phyloP scores from a whole-genome alignment of 2,113 vertebrate species.

The Mormyrus iriodes region DNA sequence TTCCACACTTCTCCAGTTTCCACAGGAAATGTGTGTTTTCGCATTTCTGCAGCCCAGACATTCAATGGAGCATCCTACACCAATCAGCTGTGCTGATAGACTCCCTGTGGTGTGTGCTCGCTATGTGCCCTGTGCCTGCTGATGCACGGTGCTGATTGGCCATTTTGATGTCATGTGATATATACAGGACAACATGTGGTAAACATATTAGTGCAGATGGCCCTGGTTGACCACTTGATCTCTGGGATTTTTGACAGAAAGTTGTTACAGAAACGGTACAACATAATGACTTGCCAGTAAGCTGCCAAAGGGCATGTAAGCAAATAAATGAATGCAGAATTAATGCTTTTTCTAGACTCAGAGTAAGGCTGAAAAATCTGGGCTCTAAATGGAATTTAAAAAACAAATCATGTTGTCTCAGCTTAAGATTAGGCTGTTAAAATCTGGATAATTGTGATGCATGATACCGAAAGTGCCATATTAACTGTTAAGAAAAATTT shows the following conservation, averaged over 20 bases:
- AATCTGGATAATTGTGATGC: neutral
- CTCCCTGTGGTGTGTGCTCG: neutral
- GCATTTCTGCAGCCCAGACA: neutral
- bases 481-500: neutral
- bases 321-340: neutral
- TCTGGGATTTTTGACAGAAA: neutral
- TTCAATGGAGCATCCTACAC: neutral
- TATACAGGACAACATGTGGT: neutral
- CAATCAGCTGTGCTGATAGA: neutral
- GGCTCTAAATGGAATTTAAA: neutral
- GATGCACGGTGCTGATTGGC: neutral
- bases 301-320: neutral
- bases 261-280: neutral
- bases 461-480: neutral
- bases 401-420: neutral
- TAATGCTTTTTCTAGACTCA: neutral
- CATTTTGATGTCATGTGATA: neutral
- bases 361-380: neutral
- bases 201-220: neutral
- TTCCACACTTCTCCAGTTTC: neutral
- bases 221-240: neutral
- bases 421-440: neutral
- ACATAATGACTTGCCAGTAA: neutral
- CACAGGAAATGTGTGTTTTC: neutral
- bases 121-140: neutral